Base-by-base conservation (phyloP, 2,113 vertebrate species). In the Zosterops lateralis region DNA sequence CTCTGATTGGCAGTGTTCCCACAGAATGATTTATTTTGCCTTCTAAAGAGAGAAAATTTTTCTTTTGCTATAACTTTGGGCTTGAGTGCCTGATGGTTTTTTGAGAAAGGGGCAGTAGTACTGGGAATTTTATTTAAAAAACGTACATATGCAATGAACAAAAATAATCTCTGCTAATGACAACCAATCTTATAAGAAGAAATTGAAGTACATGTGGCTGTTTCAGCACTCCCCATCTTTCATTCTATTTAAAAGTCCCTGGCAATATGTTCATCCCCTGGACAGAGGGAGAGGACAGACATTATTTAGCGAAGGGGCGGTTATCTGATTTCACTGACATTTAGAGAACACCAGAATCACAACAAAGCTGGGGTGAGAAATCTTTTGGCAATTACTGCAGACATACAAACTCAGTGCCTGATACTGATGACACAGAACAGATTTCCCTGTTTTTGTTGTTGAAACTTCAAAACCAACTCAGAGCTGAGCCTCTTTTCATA, bases 171-270 rank as follows among this genome's bases (percentile, higher is more conserved):
- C 21, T 89, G 83, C 9, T 89, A 86, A 92, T 53, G 51, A 73
- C 58, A 86, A 61, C 53, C 6, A 8, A 31, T 89, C 45, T 95
- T 78, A 47, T 11, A 87, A 89, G 87, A 90, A 89, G 48, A 84
- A 84, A 84, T 80, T 76, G 80, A 96, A 83, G 71, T 85, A 76
- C 51, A 85, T 8, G 6, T 84, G 89, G 40, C 78, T 93, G 58
- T 92, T 94, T 80, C 81, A 92, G 77, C 75, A 81, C 79, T 89
- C 87, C 77, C 28, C 29, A 87, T 92, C 75, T 95, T 84, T 93
- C 58, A 68, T 92, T 93, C 70, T 95, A 70, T 96, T 96, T 94
- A 84, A 92, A 96, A 96, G 82, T 95, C 87, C 73, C 91, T 96
- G 93, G 89, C 81, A 91, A 95, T 95, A 62, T 86, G 68, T 82